Base-by-base conservation (phyloP, 2,888 invertebrate species). In the Pardosa pseudoannulata region DNA sequence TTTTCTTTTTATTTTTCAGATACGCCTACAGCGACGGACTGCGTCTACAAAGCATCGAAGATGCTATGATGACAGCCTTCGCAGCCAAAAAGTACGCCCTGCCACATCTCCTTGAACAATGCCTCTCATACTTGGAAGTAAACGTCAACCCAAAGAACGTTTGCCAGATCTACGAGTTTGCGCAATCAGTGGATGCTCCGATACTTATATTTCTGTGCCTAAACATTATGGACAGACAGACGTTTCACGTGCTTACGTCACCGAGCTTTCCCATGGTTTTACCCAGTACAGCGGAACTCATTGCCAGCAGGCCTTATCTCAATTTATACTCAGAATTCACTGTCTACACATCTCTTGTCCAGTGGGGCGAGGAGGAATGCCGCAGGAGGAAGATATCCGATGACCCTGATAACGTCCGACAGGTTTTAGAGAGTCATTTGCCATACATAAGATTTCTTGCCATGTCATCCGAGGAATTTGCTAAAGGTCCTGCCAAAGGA, bases 1-100 rank as follows among this genome's bases (percentile, higher is more conserved):
- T n/a, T n/a, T n/a, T n/a, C n/a, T n/a, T 65, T 28, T 6, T 41
- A 72, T 23, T 6, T 64, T 56, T 3, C 79, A 88, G 90, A 39
- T 90, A 90, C 78, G 90, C 90, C 9, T 90, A 90, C 88, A 90
- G 90, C 36, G 89, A 89, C 72, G 88, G 89, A 9, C 73, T 90
- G n/a, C 90, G 89, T 13, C 80, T 90, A 13, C 89, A 89, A 41
- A 89, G 89, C 13, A 89, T 90, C 16, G 90, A 90, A 68, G 90
- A 90, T 74, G 89, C 90, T 27, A 90, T 90, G 90, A 83, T 90
- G 76, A 90, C 90, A 16, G 90, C 90, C 7, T 89, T 89, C 70
- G 89, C 90, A 0, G 89, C 90, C 73, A 90, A 90, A 76, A 90
- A 90, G 41, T 90, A 90, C 83, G 87, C 89, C 46, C 75, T 90